Evolutionary conservation across 2,113 vertebrate species (phyloP), one percentile per base, ranked within the genome.

Genomic region (Cinclus mexicanus): DNA sequence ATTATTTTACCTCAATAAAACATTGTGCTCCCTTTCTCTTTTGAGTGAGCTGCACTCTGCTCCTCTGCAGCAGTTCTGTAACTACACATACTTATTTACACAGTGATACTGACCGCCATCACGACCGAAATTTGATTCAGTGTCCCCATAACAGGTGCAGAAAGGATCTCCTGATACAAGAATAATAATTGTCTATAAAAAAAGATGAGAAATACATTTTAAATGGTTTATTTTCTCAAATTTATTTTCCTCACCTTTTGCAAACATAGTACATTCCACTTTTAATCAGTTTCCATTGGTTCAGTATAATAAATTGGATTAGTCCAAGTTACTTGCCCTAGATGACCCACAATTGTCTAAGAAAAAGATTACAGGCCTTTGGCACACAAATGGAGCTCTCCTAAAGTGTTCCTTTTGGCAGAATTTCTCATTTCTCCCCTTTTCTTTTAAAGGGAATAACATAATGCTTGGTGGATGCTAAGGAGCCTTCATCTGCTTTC

Each of bases 41-140:
- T 72, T 41, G 39, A 84, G 55, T 49, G 64, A 84, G 14, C 25
- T n/a, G 13, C 37, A 46, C 63, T 81, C 31, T 1, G 6, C 50
- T 57, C 22, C 18, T 20, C 59, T 10, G 11, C 25, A 50, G 70
- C 74, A 65, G 26, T 28, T 28, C 49, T 23, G 22, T 21, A 76
- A 74, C 16, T 77, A 67, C 65, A 47, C 26, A 31, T 15, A 93
- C 17, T 72, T 83, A 86, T 89, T 83, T 71, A 89, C 79, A 57
- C 37, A 77, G 29, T 57, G 80, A 95, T 89, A 98, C 99, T 99
- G 95, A 99, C 99, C 95, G 98, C 53, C 98, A 98, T 98, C 60
- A 99, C 97, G 50, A 98, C 96, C 23, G 96, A 98, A 97, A 99
- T 98, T 80, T 98, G 98, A 82, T 95, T 96, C 91, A 98, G 92